Base-by-base conservation (phyloP, 30 jellyfish, hydroid and myxozoan genomes). In the Phacellophora camtschatica region DNA sequence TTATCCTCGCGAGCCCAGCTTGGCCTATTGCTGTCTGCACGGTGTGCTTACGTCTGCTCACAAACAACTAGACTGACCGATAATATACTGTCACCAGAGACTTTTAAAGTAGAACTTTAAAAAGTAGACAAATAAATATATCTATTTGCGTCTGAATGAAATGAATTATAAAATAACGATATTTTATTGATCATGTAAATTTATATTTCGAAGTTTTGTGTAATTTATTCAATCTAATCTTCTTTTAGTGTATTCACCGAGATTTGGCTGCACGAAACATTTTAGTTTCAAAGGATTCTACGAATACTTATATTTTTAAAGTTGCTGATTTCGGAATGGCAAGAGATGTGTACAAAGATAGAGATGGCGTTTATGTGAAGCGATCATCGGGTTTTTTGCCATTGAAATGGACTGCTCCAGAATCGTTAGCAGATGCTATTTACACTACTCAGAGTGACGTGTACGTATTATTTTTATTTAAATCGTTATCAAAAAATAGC, bases 331-430 rank as follows among this genome's bases (percentile, higher is more conserved):
- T 90, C 51, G 97, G 97, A 41, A 65, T 90, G 77, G 94, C 97
- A 9, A 84, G 97, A 18, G 97, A 90, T 74, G 63, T 90, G 20
- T 75, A 76, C 24, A 43, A 57, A 42, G 89, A 90, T 43, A 43
- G 68, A 42, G 89, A 90, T 43, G 96, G 86, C 9, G 46, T 66
- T n/a, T 90, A 90, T 25, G 63, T 71, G 64, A 90, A 90, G 54
- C 79, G 68, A 18, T 71, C 97, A 12, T 42, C 81, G 0, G 95
- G 96, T 11, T 73, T 83, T 19, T 59, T 83, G 75, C 98, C 98
- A 5, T 64, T 90, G 86, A 90, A 90, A 64, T 90, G 98, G 98
- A 90, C 91, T 66, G 86, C 96, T 11, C 95, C 94, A 11, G 98
- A 90, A 56, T 77, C 98, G n/a, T 46, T 90, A 29, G 79, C 74